Percentiles rank a stretch among this genome's conserved stretches.
Conservation (phyloP, 2,797 vertebrate genomes). For the Anas acuta region DNA sequence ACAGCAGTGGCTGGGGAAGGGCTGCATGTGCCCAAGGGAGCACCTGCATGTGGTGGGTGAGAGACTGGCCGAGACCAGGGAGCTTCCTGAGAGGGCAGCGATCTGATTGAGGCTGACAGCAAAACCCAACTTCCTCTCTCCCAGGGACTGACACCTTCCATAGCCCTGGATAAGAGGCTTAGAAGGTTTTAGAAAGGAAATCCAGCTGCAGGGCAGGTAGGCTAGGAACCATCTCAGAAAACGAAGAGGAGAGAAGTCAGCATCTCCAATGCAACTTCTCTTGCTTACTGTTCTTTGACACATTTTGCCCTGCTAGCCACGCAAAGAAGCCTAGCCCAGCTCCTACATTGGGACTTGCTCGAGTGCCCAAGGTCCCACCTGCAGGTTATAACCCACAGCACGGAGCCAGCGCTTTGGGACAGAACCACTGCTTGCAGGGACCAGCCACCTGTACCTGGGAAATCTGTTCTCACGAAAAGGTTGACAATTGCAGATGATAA, state of each 20-base stretch:
- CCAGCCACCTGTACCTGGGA: neutral
- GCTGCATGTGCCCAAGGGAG: neutral
- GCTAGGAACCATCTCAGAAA: neutral
- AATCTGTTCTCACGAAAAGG: neutral
- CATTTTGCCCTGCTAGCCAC: neutral
- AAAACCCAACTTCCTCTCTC: neutral
- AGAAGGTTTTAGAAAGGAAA: constrained; percentile 17
- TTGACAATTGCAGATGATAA: neutral
- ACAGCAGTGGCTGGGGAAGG: neutral
- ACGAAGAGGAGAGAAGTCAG: neutral
- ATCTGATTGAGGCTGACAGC: neutral
- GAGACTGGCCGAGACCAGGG: fast-evolving
- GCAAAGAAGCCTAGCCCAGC: neutral
- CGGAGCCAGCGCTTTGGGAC: neutral
- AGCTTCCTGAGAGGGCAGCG: neutral
- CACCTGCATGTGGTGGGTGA: neutral
- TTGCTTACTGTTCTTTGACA: neutral
- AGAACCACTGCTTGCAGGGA: neutral
- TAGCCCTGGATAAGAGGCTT: neutral
- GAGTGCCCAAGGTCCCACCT: neutral
- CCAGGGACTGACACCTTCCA: neutral
- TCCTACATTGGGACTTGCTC: neutral
- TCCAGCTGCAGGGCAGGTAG: neutral
- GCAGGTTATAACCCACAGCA: neutral
- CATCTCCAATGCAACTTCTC: fast-evolving